Evolutionary conservation across 2,888 invertebrate genomes (phyloP), one percentile per base, ranked within the genome.

Genomic region (Rhingia rostrata): DNA sequence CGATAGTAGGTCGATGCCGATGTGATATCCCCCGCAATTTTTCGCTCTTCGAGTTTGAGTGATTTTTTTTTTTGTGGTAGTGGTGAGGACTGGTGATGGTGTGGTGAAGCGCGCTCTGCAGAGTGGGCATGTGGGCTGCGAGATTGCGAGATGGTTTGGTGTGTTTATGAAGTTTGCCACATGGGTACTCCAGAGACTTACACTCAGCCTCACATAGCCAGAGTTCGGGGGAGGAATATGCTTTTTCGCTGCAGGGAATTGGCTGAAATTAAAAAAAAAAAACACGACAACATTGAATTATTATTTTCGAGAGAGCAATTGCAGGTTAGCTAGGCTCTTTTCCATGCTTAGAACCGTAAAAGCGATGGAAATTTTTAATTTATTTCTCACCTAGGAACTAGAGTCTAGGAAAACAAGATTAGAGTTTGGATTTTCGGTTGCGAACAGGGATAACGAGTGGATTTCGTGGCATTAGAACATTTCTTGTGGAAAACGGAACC

Each of bases 1-100:
- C 58, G 75, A 64, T 69, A 70, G 81, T 81, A 77, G 81, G 81
- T 64, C 75, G 81, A 45, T 35, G 67, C 7, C 14, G 35, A 54
- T 67, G 61, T 80, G 54, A 63, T 63, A 51, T 70, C 75, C 81
- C 81, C 81, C 81, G 81, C 75, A 81, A 70, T 70, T 75, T 81
- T 70, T 70, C 69, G 30, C 30, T 63, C 51, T 22, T 10, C 10
- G 30, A 43, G 51, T 53, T 37, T 51, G 37, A 45, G 43, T 51
- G 37, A 45, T 78, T 22, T 22, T 22, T 22, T 37, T 39, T 9
- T 37, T 64, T 39, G 37, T 45, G 43, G 12, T 43, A 32, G 32
- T 60, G 10, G 60, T 60, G 60, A 10, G 12, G 10, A 39, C n/a
- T 30, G 63, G 10, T 3, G 41, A 41, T 22, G 22, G 2, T 22